Conservation (phyloP, 2,797 vertebrate genomes). For the Petrocephalus schoutedeni region DNA sequence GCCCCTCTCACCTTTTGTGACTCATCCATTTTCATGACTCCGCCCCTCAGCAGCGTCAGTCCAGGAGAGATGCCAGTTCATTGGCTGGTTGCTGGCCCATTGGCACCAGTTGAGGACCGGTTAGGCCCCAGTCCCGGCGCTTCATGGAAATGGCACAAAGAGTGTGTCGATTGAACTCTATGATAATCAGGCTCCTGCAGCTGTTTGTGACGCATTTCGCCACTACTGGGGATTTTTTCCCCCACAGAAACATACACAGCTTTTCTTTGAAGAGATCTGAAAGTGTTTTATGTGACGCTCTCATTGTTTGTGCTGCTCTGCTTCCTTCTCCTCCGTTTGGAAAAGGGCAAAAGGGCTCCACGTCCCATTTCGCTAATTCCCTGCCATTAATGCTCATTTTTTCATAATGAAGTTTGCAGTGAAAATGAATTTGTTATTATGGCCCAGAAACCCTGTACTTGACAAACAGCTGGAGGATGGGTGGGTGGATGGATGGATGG, state of each 20-base stretch:
- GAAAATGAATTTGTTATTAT: neutral
- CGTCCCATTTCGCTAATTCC: neutral
- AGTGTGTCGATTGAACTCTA: neutral
- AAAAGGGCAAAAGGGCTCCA: neutral
- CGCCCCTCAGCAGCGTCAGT: conserved; percentile 35
- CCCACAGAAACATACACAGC: neutral
- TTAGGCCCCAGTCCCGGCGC: conserved; percentile 59
- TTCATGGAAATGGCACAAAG: conserved; percentile 43
- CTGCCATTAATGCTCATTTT: neutral
- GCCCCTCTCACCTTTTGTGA: conserved; percentile 49
- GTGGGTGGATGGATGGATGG: neutral
- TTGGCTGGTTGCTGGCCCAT: conserved; percentile 39
- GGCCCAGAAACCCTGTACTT: neutral
- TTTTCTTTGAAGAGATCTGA: neutral
- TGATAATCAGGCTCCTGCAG: neutral
- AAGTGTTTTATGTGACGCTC: neutral
- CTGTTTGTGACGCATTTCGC: neutral
- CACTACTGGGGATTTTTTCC: neutral
- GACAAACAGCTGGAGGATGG: neutral
- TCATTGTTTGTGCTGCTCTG: neutral
- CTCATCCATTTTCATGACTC: conserved; percentile 44
- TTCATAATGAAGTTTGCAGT: neutral
- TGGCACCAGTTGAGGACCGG: conserved; percentile 50
- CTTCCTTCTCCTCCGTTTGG: neutral
- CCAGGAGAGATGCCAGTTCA: conserved; percentile 32